phyloP scores from a whole-genome alignment of 2,113 vertebrate species.

The Taurulus bubalis region DNA sequence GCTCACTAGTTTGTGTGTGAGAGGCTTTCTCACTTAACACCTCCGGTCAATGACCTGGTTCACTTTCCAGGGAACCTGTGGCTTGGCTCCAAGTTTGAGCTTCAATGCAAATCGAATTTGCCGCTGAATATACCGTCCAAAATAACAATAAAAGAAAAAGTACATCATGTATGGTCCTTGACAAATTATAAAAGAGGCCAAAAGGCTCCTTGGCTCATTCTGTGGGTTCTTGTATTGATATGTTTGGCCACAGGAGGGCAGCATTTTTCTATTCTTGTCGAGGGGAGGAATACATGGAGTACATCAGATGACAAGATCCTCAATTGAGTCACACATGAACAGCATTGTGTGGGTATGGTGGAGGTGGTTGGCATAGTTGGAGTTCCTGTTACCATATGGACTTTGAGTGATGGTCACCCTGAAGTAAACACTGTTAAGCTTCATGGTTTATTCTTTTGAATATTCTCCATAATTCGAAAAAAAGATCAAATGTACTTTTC shows the following conservation, averaged over 20 bases:
- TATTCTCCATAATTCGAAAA: background rate
- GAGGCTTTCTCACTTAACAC: constrained; percentile 55
- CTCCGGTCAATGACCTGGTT: constrained; percentile 70
- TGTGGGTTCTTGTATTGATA: background rate
- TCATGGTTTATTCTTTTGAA: background rate
- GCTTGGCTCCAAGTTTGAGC: constrained; percentile 56
- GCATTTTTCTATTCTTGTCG: constrained; percentile 17
- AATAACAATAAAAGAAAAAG: background rate
- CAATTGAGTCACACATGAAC: background rate
- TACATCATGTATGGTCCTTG: background rate
- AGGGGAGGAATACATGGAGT: constrained; percentile 21
- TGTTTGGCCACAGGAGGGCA: constrained; percentile 67
- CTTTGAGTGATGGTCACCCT: background rate
- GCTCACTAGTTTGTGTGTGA: constrained; percentile 29
- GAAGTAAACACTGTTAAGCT: background rate
- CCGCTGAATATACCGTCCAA: constrained; percentile 30
- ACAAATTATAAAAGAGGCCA: background rate
- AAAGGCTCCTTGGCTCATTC: background rate
- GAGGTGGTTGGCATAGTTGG: background rate
- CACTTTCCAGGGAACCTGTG: constrained; percentile 66
- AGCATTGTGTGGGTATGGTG: background rate
- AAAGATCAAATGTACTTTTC: background rate
- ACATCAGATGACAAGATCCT: constrained; percentile 5
- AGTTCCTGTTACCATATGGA: background rate
- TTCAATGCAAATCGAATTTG: constrained; percentile 69